Conservation (phyloP, 1,140 invertebrate genomes). For the Heliconius hewitsoni region DNA sequence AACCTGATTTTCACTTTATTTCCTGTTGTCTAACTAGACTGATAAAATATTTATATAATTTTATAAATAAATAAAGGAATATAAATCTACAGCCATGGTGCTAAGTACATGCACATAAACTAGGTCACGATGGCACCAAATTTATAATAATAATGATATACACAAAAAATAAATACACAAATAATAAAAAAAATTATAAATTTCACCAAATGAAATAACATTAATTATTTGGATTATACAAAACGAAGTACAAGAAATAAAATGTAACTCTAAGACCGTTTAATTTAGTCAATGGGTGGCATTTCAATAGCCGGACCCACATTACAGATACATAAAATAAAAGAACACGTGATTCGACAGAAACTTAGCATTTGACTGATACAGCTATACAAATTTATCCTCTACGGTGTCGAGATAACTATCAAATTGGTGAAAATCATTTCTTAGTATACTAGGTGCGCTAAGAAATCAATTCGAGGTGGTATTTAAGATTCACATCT, state of each 20-base stretch:
- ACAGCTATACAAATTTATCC: slow-evolving; percentile 20
- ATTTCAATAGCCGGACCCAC: slow-evolving; percentile 17
- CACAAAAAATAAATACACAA: background rate
- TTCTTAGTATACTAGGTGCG: slow-evolving; percentile 39
- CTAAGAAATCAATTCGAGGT: slow-evolving; percentile 50
- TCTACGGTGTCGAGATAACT: slow-evolving; percentile 22
- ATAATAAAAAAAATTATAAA: background rate
- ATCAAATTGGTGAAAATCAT: slow-evolving; percentile 42
- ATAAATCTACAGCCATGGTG: background rate
- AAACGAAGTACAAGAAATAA: background rate
- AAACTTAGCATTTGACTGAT: slow-evolving; percentile 15
- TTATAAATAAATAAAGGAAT: background rate
- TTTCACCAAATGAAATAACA: background rate
- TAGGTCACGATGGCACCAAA: background rate
- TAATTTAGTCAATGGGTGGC: slow-evolving; percentile 7
- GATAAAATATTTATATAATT: too few species aligned
- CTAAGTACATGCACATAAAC: background rate
- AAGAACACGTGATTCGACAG: slow-evolving; percentile 13
- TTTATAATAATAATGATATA: background rate
- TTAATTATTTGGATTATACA: background rate
- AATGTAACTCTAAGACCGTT: background rate
- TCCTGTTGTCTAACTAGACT: too few species aligned
- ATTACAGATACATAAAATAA: slow-evolving; percentile 16
- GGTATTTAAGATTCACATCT: slow-evolving; percentile 58
- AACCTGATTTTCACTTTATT: too few species aligned